A percentile compares a stretch with the other conserved stretches of the same genome.
phyloP scores from a whole-genome alignment of 2,113 vertebrate genomes.

The Labeo rohita region DNA sequence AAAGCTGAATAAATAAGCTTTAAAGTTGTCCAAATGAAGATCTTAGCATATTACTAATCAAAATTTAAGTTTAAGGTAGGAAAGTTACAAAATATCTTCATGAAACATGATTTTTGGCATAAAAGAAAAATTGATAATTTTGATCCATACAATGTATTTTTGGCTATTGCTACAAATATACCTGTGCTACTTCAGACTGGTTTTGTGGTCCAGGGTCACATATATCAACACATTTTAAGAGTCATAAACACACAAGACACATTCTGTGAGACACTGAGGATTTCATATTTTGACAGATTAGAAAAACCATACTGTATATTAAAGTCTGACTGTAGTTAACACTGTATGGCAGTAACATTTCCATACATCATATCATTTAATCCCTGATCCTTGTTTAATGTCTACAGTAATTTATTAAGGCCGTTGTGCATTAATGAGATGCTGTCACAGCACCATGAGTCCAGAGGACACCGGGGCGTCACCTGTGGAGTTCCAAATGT shows the following conservation, averaged over 20 bases:
- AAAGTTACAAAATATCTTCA: too few relatives aligned
- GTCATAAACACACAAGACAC: neutral
- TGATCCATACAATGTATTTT: too few relatives aligned
- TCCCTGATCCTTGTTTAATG: neutral
- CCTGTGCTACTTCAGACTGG: too few relatives aligned
- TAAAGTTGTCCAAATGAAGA: too few relatives aligned
- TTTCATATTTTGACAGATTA: constrained; percentile 2
- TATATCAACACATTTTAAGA: neutral
- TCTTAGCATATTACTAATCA: too few relatives aligned
- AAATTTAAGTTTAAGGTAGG: too few relatives aligned
- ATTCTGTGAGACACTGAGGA: neutral
- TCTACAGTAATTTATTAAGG: neutral
- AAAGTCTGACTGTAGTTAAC: neutral
- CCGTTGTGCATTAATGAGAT: neutral
- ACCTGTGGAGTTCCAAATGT: constrained; percentile 94
- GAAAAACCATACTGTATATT: neutral
- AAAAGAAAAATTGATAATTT: too few relatives aligned
- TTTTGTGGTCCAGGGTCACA: neutral
- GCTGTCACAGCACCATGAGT: constrained; percentile 67
- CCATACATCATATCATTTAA: neutral
- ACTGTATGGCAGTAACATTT: neutral
- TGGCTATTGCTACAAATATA: too few relatives aligned
- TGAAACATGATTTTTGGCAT: too few relatives aligned
- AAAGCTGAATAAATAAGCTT: too few relatives aligned
- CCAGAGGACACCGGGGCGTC: constrained; percentile 81